Evolutionary conservation across 1,140 invertebrate species (phyloP).

Genomic region (silkworm (Bombyx mori)): ASM3026992v2 NC_085134.1:570501-571000

Average conservation of each 20-base stretch:
- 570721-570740: slow-evolving; percentile 81
- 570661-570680: slow-evolving; percentile 40
- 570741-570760: slow-evolving; percentile 82
- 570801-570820: background rate
- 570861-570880: too few relatives aligned
- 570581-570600: slow-evolving; percentile 53
- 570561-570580: slow-evolving; percentile 62
- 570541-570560: slow-evolving; percentile 46
- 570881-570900: too few relatives aligned
- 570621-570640: slow-evolving; percentile 34
- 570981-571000: too few relatives aligned
- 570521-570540: background rate
- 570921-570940: too few relatives aligned
- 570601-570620: slow-evolving; percentile 48
- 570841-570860: too few relatives aligned
- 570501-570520: background rate
- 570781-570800: slow-evolving; percentile 70
- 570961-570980: too few relatives aligned
- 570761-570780: slow-evolving; percentile 79
- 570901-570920: too few relatives aligned
- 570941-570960: too few relatives aligned
- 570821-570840: background rate
- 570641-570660: slow-evolving; percentile 40
- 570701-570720: slow-evolving; percentile 77
- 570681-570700: slow-evolving; percentile 52